phyloP scores from a whole-genome alignment of 2,888 invertebrate species.

The Chorisops tibialis region DNA sequence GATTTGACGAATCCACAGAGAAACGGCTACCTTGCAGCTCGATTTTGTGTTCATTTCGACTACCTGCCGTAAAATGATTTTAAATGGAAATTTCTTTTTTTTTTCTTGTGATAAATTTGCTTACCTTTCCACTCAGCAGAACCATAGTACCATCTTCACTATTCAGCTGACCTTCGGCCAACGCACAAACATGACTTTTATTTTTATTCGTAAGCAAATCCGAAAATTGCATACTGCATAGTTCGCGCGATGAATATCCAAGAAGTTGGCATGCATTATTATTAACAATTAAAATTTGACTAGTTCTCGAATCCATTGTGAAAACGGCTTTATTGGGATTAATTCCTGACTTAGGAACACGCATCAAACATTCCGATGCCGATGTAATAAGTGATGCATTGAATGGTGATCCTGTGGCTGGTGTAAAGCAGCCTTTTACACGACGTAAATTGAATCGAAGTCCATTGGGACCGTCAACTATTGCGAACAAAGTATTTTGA shows the following conservation, averaged over 20 bases:
- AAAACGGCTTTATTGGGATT: conserved; percentile 67
- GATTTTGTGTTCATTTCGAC: conserved; percentile 61
- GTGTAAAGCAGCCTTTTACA: conserved; percentile 41
- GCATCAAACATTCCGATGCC: conserved; percentile 53
- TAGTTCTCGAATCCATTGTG: conserved; percentile 62
- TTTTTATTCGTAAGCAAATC: conserved; percentile 56
- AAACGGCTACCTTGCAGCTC: conserved; percentile 60
- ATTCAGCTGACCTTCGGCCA: conserved; percentile 55
- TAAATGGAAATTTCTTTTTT: not conserved
- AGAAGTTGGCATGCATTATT: conserved; percentile 63
- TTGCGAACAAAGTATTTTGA: not conserved
- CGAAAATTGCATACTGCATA: conserved; percentile 54
- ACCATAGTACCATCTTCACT: conserved; percentile 60
- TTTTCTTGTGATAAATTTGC: not conserved
- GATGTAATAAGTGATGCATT: conserved; percentile 36
- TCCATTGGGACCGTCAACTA: conserved; percentile 58
- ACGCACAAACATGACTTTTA: conserved; percentile 54
- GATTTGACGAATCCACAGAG: conserved; percentile 62
- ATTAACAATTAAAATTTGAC: conserved; percentile 67
- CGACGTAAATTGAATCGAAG: conserved; percentile 56
- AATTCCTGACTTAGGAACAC: conserved; percentile 53
- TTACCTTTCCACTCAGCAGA: conserved; percentile 62
- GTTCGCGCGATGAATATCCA: conserved; percentile 57
- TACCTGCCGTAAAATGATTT: conserved; percentile 46
- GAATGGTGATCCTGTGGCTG: conserved; percentile 47